A percentile compares a stretch with the other conserved stretches of the same genome.
Conservation (phyloP, 2,797 vertebrate species). For the Arnoldichthys spilopterus region DNA sequence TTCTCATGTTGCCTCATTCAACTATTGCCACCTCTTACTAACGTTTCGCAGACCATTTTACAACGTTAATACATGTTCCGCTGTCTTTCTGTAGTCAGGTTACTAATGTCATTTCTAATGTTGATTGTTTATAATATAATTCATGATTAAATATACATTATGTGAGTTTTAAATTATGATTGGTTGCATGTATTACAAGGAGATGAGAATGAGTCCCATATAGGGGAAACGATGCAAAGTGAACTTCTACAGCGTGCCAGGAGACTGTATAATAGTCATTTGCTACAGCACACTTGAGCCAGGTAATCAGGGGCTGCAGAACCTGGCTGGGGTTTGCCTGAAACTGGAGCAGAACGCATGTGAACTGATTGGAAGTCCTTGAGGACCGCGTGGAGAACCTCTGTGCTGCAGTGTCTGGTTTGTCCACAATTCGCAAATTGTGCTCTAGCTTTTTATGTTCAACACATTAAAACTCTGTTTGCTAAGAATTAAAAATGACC, state of each 20-base stretch:
- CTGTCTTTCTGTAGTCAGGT: background rate
- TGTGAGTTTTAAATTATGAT: background rate
- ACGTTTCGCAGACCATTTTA: slow-evolving; percentile 10
- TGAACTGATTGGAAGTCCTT: slow-evolving; percentile 21
- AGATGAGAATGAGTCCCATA: background rate
- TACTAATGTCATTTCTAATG: background rate
- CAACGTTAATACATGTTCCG: background rate
- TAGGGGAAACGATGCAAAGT: background rate
- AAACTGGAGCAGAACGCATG: slow-evolving; percentile 16
- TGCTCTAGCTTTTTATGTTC: background rate
- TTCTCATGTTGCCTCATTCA: slow-evolving; percentile 7
- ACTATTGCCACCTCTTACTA: background rate
- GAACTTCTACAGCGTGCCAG: background rate
- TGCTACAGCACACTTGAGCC: slow-evolving; percentile 11
- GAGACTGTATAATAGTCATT: slow-evolving; percentile 9
- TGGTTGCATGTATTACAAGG: background rate
- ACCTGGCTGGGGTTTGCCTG: background rate
- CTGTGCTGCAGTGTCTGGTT: background rate
- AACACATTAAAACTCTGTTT: background rate
- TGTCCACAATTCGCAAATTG: background rate
- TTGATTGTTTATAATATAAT: background rate
- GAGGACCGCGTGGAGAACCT: background rate
- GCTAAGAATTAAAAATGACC: background rate
- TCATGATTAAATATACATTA: background rate
- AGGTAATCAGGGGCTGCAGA: slow-evolving; percentile 18